Evolutionary conservation across 1,140 invertebrate genomes (phyloP).

Genomic region (Hyles euphorbiae): DNA sequence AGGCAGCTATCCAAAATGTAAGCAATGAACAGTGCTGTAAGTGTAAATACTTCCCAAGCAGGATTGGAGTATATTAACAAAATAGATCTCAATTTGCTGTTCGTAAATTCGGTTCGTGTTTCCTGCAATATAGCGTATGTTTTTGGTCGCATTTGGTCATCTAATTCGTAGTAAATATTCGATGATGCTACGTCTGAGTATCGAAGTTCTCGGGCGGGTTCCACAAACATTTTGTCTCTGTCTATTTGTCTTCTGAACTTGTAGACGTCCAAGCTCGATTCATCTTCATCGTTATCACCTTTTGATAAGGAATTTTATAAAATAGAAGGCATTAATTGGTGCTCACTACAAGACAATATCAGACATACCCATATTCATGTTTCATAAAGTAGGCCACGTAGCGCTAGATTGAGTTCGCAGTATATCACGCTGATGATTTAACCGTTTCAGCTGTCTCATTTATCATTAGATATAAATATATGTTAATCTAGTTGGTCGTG

Average conservation of each 20-base stretch:
- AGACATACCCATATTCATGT: no score
- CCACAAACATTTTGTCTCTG: conserved; percentile 28
- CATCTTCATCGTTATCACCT: conserved; percentile 12
- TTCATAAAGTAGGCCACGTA: no score
- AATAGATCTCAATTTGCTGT: conserved; percentile 44
- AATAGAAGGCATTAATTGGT: no score
- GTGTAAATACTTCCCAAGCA: conserved; percentile 53
- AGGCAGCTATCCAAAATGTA: conserved; percentile 56
- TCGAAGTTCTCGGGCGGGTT: conserved; percentile 17
- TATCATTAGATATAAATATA: no score
- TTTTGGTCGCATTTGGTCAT: conserved; percentile 42
- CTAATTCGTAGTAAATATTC: conserved; percentile 37
- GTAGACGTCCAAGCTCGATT: conserved; percentile 41
- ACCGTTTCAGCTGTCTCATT: no score
- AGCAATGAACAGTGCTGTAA: conserved; percentile 42
- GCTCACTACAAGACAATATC: no score
- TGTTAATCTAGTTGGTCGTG: no score
- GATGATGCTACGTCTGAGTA: conserved; percentile 21
- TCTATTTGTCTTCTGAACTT: conserved; percentile 42
- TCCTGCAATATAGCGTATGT: conserved; percentile 62
- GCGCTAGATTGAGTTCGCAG: no score
- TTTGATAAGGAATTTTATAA: no score
- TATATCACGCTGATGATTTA: no score
- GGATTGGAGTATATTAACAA: conserved; percentile 54
- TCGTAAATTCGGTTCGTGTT: conserved; percentile 45